Base-by-base conservation (phyloP, 30 jellyfish, hydroid and myxozoan genomes). In the Nemopilema nomurai region DNA sequence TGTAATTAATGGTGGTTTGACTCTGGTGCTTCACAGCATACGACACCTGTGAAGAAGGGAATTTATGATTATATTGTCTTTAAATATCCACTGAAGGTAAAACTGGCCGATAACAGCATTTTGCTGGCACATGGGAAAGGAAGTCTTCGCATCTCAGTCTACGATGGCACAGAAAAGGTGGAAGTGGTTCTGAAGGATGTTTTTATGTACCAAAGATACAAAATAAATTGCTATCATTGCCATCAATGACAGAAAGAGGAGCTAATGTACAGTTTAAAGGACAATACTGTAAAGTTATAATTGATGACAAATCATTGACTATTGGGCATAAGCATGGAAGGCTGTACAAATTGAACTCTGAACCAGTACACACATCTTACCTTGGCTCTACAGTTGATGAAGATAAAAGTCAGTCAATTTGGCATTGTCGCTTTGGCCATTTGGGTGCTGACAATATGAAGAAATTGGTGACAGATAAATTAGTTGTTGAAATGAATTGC, bases 1-100 rank as follows among this genome's bases (percentile, higher is more conserved):
- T 77, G 25, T 16, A 51, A 57, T 9, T 25, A 68, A 18, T 81
- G 86, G 76, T 81, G 90, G 90, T 64, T 81, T 7, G 86, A 67
- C 84, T 81, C 90, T 51, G 90, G 90, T 21, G 86, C 90, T 19
- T 65, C 86, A 8, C 86, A 81, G 31, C 90, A 81, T 62, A 81
- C 29, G 90, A 81, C 90, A 23, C 90, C 86, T 18, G 83, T 28
- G 17, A 81, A 81, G 52, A 69, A 81, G 66, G 53, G 90, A 33
- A 18, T 81, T 41, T 31, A 1, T 9, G 72, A 81, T 26, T 67
- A 81, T 29, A 31, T 50, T 52, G 57, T n/a, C 30, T 78, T 62
- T 65, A 33, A 57, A 30, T 18, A 19, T 13, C 88, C 90, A 52
- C 25, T 64, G 82, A 49, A 67, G 41, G 78, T 82, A 28, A 82